These are phyloP conservation scores for Rhizoglyphus robini DNA, from an alignment of 1,140 invertebrate genomes.

Conservation along the genomic window DNA sequence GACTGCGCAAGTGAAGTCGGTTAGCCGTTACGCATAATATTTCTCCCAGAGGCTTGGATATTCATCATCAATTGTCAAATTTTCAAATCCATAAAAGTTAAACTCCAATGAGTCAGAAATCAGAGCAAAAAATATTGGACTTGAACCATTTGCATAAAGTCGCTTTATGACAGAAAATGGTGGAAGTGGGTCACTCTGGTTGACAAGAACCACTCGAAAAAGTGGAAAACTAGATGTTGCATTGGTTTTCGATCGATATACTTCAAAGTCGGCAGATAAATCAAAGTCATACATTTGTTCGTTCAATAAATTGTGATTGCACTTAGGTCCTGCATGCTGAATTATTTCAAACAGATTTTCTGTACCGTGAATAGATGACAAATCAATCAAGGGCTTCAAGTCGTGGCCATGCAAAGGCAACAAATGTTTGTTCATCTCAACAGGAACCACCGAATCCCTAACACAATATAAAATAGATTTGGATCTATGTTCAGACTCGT, in stretches of 20 bases:
- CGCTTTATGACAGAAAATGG: no score
- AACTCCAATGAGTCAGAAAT: conserved; percentile 1
- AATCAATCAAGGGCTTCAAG: background rate
- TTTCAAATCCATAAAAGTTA: conserved; percentile 12
- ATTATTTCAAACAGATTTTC: background rate
- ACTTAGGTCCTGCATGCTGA: background rate
- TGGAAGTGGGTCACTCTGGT: background rate
- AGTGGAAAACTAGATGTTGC: background rate
- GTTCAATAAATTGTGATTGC: no score
- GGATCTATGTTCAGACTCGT: background rate
- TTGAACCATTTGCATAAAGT: no score
- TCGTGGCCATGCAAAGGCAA: background rate
- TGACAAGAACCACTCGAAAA: background rate
- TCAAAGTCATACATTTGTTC: no score
- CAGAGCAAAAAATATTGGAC: conserved; percentile 1
- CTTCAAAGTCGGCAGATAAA: background rate
- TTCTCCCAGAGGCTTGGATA: conserved; percentile 11
- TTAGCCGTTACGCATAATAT: conserved; percentile 1
- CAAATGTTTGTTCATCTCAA: background rate
- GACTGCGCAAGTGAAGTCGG: no score
- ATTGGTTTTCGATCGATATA: background rate
- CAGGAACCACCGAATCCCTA: background rate
- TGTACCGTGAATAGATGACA: background rate
- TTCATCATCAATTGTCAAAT: background rate
- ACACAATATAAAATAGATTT: conserved; percentile 8